Conservation (phyloP, 1,140 invertebrate species). For the Berghia stephanieae region DNA sequence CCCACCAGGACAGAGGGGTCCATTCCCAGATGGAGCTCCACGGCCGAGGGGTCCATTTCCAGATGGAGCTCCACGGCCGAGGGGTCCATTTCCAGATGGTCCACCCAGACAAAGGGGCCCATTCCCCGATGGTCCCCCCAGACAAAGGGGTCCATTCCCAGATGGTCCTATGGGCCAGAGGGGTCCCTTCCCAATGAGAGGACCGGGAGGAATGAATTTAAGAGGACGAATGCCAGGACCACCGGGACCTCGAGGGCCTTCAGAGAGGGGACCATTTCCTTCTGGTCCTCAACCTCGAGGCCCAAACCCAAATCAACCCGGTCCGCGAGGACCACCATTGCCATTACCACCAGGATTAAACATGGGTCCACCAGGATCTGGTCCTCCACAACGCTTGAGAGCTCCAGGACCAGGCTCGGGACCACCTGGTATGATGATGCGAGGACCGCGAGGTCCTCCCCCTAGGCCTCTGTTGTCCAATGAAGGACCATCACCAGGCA, state of each 20-base stretch:
- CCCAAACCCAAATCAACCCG: background rate
- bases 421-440: no score
- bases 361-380: no score
- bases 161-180: background rate
- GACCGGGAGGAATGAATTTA: no score
- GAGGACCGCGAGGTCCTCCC: no score
- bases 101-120: background rate
- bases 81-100: constrained; percentile 7
- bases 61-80: background rate
- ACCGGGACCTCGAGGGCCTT: background rate
- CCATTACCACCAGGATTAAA: no score
- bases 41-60: constrained; percentile 9
- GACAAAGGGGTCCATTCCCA: background rate
- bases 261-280: background rate
- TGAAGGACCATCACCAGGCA: background rate
- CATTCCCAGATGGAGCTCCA: background rate
- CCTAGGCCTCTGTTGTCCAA: background rate
- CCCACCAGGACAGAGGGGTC: background rate
- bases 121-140: background rate
- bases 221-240: constrained; percentile 13
- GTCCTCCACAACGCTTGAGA: background rate
- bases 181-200: no score
- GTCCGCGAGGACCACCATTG: background rate
- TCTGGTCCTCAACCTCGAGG: background rate
- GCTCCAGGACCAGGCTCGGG: background rate